phyloP scores from a whole-genome alignment of 53 echinoderm and acorn worm genomes.

The Hippasteria phrygiana region DNA sequence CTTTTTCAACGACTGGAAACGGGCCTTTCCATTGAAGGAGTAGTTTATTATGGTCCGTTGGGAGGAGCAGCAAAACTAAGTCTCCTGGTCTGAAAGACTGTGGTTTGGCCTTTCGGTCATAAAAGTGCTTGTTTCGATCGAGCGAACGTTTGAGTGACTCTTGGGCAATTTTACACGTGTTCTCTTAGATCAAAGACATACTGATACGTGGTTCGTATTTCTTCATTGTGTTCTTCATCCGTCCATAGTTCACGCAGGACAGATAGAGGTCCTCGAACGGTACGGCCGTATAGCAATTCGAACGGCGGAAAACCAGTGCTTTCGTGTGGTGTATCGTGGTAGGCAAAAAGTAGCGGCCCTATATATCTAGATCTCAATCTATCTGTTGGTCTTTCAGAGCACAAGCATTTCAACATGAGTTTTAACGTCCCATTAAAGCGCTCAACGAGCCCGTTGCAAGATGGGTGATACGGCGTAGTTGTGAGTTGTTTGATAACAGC shows the following conservation, averaged over 20 bases:
- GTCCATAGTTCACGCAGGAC: constrained; percentile 61
- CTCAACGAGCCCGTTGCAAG: no score
- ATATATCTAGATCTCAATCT: constrained; percentile 36
- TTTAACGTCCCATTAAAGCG: constrained; percentile 62
- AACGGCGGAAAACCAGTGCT: constrained; percentile 70
- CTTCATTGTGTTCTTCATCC: background rate
- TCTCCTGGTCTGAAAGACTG: constrained; percentile 42
- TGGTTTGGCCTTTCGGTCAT: background rate
- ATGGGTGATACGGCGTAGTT: no score
- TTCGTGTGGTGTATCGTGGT: constrained; percentile 54
- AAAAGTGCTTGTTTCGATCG: background rate
- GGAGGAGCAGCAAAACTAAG: constrained; percentile 48
- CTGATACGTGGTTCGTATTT: constrained; percentile 59
- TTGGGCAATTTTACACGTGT: constrained; percentile 29
- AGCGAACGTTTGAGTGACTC: background rate
- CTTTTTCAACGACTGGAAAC: constrained; percentile 1
- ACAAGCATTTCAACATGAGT: constrained; percentile 44
- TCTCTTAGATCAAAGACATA: constrained; percentile 57
- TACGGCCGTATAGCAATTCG: constrained; percentile 62
- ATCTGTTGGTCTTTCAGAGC: constrained; percentile 63
- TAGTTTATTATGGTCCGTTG: constrained; percentile 68
- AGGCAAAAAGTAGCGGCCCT: constrained; percentile 54
- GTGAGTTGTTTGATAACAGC: constrained; percentile 64
- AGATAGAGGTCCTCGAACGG: constrained; percentile 63
- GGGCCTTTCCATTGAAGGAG: no score